Evolutionary conservation across 1,140 invertebrate genomes (phyloP), one percentile per base, ranked within the genome.

Genomic region (Drosophila rhopaloa): DNA sequence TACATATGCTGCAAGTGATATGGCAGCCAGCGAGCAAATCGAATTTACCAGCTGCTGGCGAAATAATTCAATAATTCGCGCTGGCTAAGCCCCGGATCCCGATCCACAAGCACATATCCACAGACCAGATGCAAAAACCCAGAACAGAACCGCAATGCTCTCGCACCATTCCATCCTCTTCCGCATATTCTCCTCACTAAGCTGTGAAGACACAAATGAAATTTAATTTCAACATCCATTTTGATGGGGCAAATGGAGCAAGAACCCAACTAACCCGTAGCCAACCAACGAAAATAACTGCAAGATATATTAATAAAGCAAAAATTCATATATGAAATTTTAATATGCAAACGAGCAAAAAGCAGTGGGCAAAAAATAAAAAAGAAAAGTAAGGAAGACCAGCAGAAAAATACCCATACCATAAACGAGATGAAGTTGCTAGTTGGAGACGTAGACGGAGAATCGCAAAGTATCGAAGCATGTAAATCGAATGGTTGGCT

Each of bases 21-120:
- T 48, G 60, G 61, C 44, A 60, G 60, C 44, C 62, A 44, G 61
- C 66, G 65, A 35, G 58, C 65, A 89, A 89, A 89, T 89, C 85
- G 84, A 89, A 88, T 89, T 89, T 89, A 89, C 51, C 84, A 89
- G 84, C 85, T 84, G 84, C 84, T 89, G 58, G 84, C 84, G 73
- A 84, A 81, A 89, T 89, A 89, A 89, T 89, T 89, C 84, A 89
- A 89, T 89, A 89, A 89, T 88, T 86, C 79, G 83, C 83, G 75
- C 70, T 79, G 77, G 67, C 82, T 81, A 74, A 71, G 66, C 51
- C 71, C 75, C 65, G 65, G 70, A 78, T 73, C 67, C 50, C 60
- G 38, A 66, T 10, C 60, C 53, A 79, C 37, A 65, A 60, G 46
- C 60, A 61, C 11, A 51, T 54, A 76, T 44, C 54, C 48, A 43